Evolutionary conservation across 2,888 invertebrate genomes (phyloP).

Genomic region (Mesorhabditis sp.): DNA sequence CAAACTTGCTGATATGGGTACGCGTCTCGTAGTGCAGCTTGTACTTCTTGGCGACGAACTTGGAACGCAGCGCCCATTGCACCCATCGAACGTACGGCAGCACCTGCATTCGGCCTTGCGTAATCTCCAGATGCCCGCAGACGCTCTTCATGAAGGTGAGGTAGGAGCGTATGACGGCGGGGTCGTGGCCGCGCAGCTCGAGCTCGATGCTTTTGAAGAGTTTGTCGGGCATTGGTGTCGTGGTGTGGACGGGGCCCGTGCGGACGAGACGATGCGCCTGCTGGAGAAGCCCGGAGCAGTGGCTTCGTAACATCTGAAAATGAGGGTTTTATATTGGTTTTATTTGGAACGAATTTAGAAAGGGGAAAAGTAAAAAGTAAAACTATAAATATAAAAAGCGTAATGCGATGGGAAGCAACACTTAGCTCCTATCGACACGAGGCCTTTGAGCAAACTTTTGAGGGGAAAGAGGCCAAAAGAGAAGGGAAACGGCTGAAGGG

Average conservation of each 20-base stretch:
- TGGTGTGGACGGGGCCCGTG: background rate
- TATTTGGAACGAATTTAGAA: too few relatives aligned
- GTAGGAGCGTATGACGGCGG: constrained; percentile 50
- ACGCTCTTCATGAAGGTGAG: constrained; percentile 48
- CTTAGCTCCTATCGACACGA: too few relatives aligned
- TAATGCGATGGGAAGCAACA: too few relatives aligned
- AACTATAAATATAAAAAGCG: too few relatives aligned
- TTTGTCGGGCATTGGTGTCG: background rate
- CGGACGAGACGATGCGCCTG: background rate
- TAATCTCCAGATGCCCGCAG: constrained; percentile 38
- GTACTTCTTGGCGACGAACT: constrained; percentile 86
- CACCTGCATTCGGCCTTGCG: constrained; percentile 30
- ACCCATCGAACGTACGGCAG: constrained; percentile 52
- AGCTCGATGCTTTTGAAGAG: constrained; percentile 29
- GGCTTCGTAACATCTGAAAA: background rate
- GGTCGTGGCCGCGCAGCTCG: constrained; percentile 54
- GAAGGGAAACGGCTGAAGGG: too few relatives aligned
- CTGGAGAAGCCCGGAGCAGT: background rate
- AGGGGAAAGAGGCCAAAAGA: too few relatives aligned
- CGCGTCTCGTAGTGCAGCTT: constrained; percentile 90
- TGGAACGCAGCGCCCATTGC: constrained; percentile 77
- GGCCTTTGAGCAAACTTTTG: too few relatives aligned
- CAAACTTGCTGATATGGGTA: constrained; percentile 77
- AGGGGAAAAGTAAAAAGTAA: too few relatives aligned
- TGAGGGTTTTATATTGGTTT: background rate